Conservation (phyloP, 2,888 invertebrate genomes). For the Nyleta sp. region DNA sequence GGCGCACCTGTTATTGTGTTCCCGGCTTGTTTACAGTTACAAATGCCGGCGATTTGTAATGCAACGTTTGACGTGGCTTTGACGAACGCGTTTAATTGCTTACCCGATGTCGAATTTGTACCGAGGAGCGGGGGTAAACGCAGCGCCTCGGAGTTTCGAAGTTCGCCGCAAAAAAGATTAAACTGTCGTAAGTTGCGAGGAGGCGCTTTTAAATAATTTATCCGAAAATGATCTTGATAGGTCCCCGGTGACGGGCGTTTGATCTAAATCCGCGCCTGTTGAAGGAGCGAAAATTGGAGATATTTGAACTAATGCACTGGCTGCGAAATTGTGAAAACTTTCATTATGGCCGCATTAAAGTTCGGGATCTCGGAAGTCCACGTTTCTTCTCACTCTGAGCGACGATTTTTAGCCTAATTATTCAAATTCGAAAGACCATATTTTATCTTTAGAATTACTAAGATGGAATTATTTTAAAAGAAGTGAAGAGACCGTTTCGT, state of each 20-base stretch:
- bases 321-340: conserved; percentile 10
- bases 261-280: conserved; percentile 3
- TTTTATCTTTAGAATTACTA: neutral
- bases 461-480: too few species aligned
- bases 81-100: conserved; percentile 31
- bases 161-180: neutral
- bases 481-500: too few species aligned
- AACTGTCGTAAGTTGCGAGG: conserved; percentile 11
- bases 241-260: neutral
- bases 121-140: too few species aligned
- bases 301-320: neutral
- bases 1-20: conserved; percentile 58
- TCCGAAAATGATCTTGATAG: conserved; percentile 22
- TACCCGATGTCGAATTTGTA: conserved; percentile 14
- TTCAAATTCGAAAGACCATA: conserved; percentile 2
- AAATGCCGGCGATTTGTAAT: conserved; percentile 48
- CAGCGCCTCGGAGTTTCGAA: too few species aligned
- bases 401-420: conserved; percentile 6
- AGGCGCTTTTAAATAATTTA: conserved; percentile 19
- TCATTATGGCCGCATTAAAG: conserved; percentile 8
- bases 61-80: conserved; percentile 31
- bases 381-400: neutral
- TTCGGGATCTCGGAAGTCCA: neutral
- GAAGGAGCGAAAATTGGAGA: conserved; percentile 11
- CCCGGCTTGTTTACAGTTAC: conserved; percentile 48